Percentiles rank a stretch among this genome's conserved stretches.
Evolutionary conservation across 2,888 invertebrate genomes (phyloP).

Genomic region (Synanthedon andrenaeformis): DNA sequence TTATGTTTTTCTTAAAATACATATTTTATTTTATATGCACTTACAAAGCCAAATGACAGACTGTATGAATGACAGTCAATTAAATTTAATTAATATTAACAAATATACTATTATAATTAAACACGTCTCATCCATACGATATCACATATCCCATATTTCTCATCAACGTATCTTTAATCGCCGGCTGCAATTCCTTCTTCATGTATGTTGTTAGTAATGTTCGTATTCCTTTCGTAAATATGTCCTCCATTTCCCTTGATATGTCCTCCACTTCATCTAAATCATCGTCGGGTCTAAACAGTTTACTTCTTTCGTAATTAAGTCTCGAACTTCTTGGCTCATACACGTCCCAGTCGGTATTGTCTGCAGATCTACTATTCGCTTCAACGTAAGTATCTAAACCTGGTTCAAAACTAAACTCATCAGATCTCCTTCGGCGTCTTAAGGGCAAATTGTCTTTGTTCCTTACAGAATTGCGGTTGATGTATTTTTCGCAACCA

Average conservation of each 20-base stretch:
- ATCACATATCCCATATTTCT: conserved; percentile 88
- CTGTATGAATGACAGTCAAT: no score
- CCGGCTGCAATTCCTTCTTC: conserved; percentile 86
- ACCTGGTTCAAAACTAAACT: conserved; percentile 49
- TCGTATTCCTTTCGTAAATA: conserved; percentile 85
- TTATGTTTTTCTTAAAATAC: no score
- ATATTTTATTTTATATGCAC: no score
- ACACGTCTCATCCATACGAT: conserved; percentile 79
- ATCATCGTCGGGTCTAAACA: conserved; percentile 63
- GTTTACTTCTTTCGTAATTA: conserved; percentile 59
- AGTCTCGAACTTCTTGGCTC: conserved; percentile 40
- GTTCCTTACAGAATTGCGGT: conserved; percentile 48
- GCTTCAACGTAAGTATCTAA: conserved; percentile 15
- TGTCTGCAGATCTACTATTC: conserved; percentile 34
- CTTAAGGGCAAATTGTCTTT: conserved; percentile 46
- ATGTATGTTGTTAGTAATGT: conserved; percentile 84
- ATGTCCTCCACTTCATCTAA: conserved; percentile 75
- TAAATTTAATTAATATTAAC: no score
- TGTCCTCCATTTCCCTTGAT: conserved; percentile 85
- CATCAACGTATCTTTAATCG: conserved; percentile 88
- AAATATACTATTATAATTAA: no score
- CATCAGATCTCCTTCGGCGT: conserved; percentile 45
- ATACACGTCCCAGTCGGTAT: conserved; percentile 44
- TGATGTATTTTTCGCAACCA: conserved; percentile 76
- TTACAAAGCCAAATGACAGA: no score